Evolutionary conservation across 2,888 invertebrate species (phyloP).

Genomic region (Ophion slaviceki): DNA sequence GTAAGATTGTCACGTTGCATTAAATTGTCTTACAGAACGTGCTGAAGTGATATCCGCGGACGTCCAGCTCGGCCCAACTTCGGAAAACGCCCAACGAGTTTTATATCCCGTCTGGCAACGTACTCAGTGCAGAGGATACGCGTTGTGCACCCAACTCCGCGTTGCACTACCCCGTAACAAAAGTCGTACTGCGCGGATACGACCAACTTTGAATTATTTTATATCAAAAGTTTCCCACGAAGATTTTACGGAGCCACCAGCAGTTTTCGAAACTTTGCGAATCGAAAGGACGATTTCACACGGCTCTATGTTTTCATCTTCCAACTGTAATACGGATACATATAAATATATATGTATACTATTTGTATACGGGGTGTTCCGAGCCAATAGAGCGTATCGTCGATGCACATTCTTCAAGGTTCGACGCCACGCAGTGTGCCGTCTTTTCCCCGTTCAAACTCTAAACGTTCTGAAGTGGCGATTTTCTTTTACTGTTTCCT

Average conservation of each 20-base stretch:
- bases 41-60: constrained; percentile 62
- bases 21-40: constrained; percentile 61
- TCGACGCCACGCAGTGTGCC: constrained; percentile 23
- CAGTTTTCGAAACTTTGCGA: constrained; percentile 64
- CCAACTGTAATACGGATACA: not conserved
- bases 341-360: constrained; percentile 18
- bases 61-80: constrained; percentile 50
- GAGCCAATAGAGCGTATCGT: not conserved
- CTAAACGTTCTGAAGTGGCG: not conserved
- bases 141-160: constrained; percentile 2
- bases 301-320: constrained; percentile 50
- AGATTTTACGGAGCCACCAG: constrained; percentile 65
- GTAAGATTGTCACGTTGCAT: constrained; percentile 61
- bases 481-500: not conserved
- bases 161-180: constrained; percentile 44
- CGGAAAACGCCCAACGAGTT: constrained; percentile 55
- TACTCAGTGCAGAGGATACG: constrained; percentile 33
- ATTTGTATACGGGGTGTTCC: not conserved
- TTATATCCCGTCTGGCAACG: constrained; percentile 48
- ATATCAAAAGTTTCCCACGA: constrained; percentile 70
- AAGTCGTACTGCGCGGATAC: constrained; percentile 54
- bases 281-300: constrained; percentile 62
- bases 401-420: not conserved
- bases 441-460: constrained; percentile 4
- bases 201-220: constrained; percentile 75